Base-by-base conservation (phyloP, 2,888 invertebrate species). In the Caenorhabditis afra region DNA sequence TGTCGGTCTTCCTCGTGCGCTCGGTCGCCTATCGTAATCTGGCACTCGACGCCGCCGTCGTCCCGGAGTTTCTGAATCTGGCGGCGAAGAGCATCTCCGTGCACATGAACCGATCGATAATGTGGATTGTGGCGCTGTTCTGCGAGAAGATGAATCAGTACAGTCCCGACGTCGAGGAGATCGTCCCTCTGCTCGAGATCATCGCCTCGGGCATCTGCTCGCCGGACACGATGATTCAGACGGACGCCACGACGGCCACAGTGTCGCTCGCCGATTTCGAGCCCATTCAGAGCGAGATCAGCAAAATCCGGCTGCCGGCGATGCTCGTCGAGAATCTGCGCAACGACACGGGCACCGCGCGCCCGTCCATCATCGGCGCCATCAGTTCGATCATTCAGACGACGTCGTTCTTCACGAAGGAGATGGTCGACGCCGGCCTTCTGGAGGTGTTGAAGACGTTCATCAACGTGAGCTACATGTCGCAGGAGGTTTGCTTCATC, bases 351-450 rank as follows among this genome's bases (percentile, higher is more conserved):
- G 74, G 65, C 44, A 64, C 49, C 18, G 59, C 68, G 1, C 55
- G 67, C 10, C 70, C 74, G 1, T 59, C 61, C 12, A 59, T 75
- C 5, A 41, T 66, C 20, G 49, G 65, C 39, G 74, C 57, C 7
- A 79, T 79, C 39, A 71, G 55, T 41, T 68, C 52, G 8, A 79
- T 79, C 10, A 79, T 66, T 14, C 74, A 79, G 39, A 58, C 70
- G 8, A 79, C 79, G 4, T n/a, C 37, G 1, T 55, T 49, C 44
- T 79, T 74, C 35, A 79, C 79, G 1, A 49, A 79, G 23, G 79
- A 79, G 49, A 74, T 79, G 74, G 47, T 79, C 1, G 50, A 70
- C 8, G 74, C 74, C 14, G 79, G 79, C n/a, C 44, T 79, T 10
- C 23, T 79, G 10, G 65, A 64, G 7, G 53, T 53, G 7, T 18